A percentile compares a stretch with the other conserved stretches of the same genome.
phyloP scores from a whole-genome alignment of 35 echinoderm and acorn worm species.

The Heliocidaris tuberculata region DNA sequence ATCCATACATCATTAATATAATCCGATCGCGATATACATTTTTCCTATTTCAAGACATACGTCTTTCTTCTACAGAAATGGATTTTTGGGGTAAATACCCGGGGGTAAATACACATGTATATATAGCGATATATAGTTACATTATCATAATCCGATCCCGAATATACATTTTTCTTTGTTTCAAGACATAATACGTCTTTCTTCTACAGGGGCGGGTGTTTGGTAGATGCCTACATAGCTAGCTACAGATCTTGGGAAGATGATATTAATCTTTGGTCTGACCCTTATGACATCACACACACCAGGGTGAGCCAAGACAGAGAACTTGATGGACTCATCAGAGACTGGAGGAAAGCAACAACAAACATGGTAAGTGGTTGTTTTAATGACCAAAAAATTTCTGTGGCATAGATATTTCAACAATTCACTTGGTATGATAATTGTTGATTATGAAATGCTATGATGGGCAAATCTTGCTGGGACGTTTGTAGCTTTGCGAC shows the following conservation, averaged over 20 bases:
- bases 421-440: no score
- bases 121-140: neutral
- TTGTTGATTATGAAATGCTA: no score
- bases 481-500: no score
- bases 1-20: no score
- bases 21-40: neutral
- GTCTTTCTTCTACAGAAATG: neutral
- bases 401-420: no score
- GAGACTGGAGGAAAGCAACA: neutral
- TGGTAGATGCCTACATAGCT: constrained; percentile 35
- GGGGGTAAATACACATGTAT: neutral
- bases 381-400: no score
- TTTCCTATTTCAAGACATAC: neutral
- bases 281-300: constrained; percentile 47
- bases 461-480: no score
- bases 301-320: neutral
- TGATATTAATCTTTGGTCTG: constrained; percentile 22
- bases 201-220: neutral
- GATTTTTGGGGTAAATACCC: no score
- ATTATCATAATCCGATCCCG: neutral
- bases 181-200: constrained; percentile 4
- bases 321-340: constrained; percentile 35
- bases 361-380: neutral
- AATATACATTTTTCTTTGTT: neutral
- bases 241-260: constrained; percentile 45